These are phyloP conservation scores for Laticauda laticaudata DNA, from an alignment of 2,113 vertebrate species.

Conservation along the genomic window DNA sequence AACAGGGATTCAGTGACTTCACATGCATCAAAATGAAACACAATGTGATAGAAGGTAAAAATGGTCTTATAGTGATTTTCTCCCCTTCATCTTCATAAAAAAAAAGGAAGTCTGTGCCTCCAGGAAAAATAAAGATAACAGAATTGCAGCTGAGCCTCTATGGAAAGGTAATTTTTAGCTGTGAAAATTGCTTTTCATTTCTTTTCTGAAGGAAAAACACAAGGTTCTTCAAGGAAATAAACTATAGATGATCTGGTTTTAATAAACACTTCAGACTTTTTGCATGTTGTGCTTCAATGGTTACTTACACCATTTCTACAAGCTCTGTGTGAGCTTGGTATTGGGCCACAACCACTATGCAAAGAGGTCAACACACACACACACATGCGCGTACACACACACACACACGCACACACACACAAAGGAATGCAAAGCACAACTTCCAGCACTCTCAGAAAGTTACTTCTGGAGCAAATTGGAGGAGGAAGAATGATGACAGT, in stretches of 20 bases:
- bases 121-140: slow-evolving; percentile 28
- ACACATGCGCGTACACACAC: too few relatives aligned
- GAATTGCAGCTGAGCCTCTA: background rate
- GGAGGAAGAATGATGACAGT: background rate
- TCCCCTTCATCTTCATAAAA: slow-evolving; percentile 24
- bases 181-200: slow-evolving; percentile 41
- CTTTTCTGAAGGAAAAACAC: background rate
- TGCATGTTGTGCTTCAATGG: background rate
- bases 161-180: slow-evolving; percentile 23
- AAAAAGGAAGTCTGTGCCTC: slow-evolving; percentile 13
- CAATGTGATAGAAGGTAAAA: slow-evolving; percentile 19
- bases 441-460: background rate
- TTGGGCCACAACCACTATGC: background rate
- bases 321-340: background rate
- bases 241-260: background rate
- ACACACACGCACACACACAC: background rate
- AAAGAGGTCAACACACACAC: background rate
- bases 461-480: background rate
- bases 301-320: background rate
- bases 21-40: background rate
- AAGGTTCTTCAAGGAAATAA: background rate
- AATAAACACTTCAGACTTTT: background rate
- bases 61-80: background rate
- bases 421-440: background rate
- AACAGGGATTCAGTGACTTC: background rate